phyloP scores from a whole-genome alignment of 1,140 invertebrate species.

The Hydropsyche tenuis region DNA sequence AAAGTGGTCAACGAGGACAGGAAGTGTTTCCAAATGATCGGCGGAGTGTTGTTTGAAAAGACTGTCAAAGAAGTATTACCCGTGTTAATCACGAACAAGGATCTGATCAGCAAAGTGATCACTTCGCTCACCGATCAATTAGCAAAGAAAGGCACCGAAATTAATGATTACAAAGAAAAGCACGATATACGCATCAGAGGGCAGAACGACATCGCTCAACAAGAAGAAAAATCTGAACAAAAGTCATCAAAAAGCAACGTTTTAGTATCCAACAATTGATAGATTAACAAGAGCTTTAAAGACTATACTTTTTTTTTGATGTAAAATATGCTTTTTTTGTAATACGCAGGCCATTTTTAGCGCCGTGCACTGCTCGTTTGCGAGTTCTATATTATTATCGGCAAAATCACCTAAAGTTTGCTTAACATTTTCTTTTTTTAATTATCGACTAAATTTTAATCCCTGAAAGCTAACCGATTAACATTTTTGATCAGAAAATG shows the following conservation, averaged over 20 bases:
- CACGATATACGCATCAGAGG: conserved; percentile 84
- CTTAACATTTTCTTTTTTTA: too few relatives aligned
- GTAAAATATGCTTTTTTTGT: background rate
- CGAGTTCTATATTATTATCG: too few relatives aligned
- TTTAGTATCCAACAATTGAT: conserved; percentile 62
- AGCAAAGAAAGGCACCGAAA: conserved; percentile 85
- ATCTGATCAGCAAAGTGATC: conserved; percentile 82
- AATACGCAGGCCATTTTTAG: background rate
- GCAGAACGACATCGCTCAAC: conserved; percentile 61
- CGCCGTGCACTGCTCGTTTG: too few relatives aligned
- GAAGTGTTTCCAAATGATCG: conserved; percentile 93
- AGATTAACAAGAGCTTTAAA: background rate
- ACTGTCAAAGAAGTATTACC: conserved; percentile 92
- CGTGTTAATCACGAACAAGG: conserved; percentile 79
- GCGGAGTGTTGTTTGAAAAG: conserved; percentile 90
- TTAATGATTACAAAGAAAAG: conserved; percentile 92
- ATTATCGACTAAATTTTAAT: too few relatives aligned
- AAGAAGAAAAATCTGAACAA: conserved; percentile 53
- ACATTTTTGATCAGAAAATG: too few relatives aligned
- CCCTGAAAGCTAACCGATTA: too few relatives aligned
- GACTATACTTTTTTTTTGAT: background rate
- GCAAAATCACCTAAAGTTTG: too few relatives aligned
- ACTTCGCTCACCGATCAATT: conserved; percentile 81
- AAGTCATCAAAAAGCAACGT: conserved; percentile 64
- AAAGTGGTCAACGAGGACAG: conserved; percentile 83